Evolutionary conservation across 2,113 vertebrate genomes (phyloP), one percentile per base, ranked within the genome.

Genomic region (Connochaetes taurinus): DNA sequence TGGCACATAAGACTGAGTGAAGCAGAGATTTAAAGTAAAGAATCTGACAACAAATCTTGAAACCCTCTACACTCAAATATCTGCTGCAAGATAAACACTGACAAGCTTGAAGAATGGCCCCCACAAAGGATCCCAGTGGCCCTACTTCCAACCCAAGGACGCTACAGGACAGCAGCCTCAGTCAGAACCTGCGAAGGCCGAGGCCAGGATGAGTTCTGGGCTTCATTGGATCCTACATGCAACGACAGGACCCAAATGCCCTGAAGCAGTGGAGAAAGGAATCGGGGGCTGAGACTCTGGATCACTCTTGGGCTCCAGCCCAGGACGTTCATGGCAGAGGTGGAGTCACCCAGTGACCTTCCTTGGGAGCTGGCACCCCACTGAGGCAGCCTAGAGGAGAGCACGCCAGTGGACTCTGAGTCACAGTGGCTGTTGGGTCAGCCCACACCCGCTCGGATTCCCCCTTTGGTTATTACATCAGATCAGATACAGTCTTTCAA

Each of bases 401-500:
- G 16, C 36, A 36, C 9, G 11, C n/a, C 84, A 2, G 14, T 4
- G 76, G 16, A 6, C 33, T 5, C 67, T 4, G 5, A 13, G 33
- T 25, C 55, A 7, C 13, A 2, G 1, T 0, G 47, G 9, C 47
- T 45, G 9, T 0, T 6, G 19, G 55, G 17, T 4, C 23, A 52
- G n/a, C 23, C 4, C 74, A 7, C 12, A 3, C 19, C 36, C 25
- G 57, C 47, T 19, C 62, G 3, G 23, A 58, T 5, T 25, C 55
- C 80, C n/a, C 53, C 53, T 85, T 78, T 5, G 47, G 23, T 76
- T n/a, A 17, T 17, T 36, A 47, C 3, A 36, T 57, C 36, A 74
- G 29, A 23, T 74, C 10, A 71, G 36, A 47, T 8, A 43, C 21
- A 40, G 33, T 16, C 57, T 84, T 50, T 40, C 47, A 58, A 86